Percentiles rank a stretch among this genome's conserved stretches.
Conservation (phyloP, 2,113 vertebrate species). For the Vidua macroura region DNA sequence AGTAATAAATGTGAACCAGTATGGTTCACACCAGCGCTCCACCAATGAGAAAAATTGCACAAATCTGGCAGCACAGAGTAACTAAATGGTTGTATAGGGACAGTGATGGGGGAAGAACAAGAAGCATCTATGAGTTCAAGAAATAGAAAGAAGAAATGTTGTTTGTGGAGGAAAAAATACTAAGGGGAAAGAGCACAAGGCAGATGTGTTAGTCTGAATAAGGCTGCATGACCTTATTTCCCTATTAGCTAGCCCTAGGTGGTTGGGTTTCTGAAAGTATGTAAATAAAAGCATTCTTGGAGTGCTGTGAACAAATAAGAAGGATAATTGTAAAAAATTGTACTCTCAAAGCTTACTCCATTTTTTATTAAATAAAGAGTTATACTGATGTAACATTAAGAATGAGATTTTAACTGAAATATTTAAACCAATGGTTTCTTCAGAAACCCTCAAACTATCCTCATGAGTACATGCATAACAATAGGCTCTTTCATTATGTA, state of each 20-base stretch:
- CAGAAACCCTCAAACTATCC: not conserved
- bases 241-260: not conserved
- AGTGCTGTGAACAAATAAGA: not conserved
- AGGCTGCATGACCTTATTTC: not conserved
- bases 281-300: not conserved
- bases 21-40: fast-evolving
- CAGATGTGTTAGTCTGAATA: not conserved
- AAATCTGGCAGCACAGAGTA: not conserved
- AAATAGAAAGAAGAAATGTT: not conserved
- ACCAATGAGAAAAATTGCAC: not conserved
- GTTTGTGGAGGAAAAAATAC: not conserved
- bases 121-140: not conserved
- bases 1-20: not conserved
- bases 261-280: not conserved
- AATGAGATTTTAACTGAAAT: conserved; percentile 2
- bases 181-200: not conserved
- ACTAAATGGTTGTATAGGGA: not conserved
- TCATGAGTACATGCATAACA: not conserved
- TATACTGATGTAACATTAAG: not conserved
- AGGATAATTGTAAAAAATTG: not conserved
- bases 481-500: conserved; percentile 35
- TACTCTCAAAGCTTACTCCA: not conserved
- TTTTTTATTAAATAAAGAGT: not conserved
- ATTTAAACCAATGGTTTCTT: conserved; percentile 25
- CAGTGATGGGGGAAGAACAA: not conserved